A percentile compares a stretch with the other conserved stretches of the same genome.
These are phyloP conservation scores for Brachypalpus laphriformis DNA, from an alignment of 2,888 invertebrate genomes.

Conservation along the genomic window DNA sequence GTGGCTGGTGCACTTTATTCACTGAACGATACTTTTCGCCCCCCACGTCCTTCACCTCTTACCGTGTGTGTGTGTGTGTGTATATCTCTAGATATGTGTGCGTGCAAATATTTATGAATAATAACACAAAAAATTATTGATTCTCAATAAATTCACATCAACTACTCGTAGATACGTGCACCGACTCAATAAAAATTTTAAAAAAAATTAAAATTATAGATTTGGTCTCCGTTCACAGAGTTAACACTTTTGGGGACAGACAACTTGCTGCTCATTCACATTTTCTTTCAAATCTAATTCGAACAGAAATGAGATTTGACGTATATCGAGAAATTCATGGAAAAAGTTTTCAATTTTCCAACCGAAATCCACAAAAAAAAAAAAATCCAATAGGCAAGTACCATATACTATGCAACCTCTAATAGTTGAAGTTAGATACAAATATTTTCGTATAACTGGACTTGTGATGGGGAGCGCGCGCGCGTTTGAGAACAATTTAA, in stretches of 20 bases:
- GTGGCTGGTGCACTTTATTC: conserved; percentile 65
- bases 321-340: neutral
- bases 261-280: neutral
- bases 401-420: neutral
- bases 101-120: conserved; percentile 60
- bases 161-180: conserved; percentile 65
- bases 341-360: conserved; percentile 8
- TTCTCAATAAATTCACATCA: conserved; percentile 64
- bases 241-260: neutral
- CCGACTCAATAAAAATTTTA: conserved; percentile 31
- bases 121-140: conserved; percentile 58
- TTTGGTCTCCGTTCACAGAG: neutral
- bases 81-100: neutral
- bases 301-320: neutral
- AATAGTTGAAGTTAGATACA: conserved; percentile 1
- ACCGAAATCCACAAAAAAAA: conserved; percentile 6
- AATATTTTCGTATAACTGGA: conserved; percentile 54
- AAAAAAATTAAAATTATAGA: neutral
- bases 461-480: conserved; percentile 19
- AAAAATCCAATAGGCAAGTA: conserved; percentile 4
- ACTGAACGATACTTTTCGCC: conserved; percentile 62
- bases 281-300: neutral
- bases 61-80: neutral
- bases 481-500: conserved; percentile 34
- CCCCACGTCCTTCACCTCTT: conserved; percentile 22